Evolutionary conservation across 2,888 invertebrate species (phyloP).

Genomic region (Clivina fossor): DNA sequence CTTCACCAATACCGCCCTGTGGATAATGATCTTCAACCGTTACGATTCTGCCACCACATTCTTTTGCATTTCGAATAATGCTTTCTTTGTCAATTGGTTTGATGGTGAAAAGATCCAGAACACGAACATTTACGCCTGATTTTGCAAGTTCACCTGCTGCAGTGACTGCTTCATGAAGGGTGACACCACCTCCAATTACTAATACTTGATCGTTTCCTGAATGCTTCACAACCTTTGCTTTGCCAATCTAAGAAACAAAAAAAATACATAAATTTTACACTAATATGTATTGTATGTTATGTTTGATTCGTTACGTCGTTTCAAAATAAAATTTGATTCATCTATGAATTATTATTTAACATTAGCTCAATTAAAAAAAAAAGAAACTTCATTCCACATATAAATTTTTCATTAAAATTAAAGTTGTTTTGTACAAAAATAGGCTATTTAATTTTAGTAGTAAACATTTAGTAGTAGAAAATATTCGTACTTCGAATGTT

Average conservation of each 20-base stretch:
- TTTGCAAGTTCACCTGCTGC: slow-evolving; percentile 77
- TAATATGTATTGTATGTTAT: slow-evolving; percentile 8
- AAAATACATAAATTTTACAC: slow-evolving; percentile 27
- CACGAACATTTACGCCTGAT: slow-evolving; percentile 72
- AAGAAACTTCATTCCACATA: too few species aligned
- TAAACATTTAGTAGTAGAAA: not conserved
- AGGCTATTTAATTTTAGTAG: too few species aligned
- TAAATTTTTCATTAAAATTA: too few species aligned
- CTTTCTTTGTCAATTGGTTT: slow-evolving; percentile 88
- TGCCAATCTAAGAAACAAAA: slow-evolving; percentile 61
- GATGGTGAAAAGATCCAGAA: slow-evolving; percentile 94
- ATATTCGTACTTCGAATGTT: slow-evolving; percentile 64
- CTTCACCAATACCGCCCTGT: slow-evolving; percentile 95
- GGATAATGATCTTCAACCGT: slow-evolving; percentile 98
- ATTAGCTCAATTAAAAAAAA: too few species aligned
- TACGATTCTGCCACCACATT: slow-evolving; percentile 78
- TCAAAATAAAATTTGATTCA: slow-evolving; percentile 2
- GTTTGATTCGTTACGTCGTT: not conserved
- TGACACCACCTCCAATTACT: slow-evolving; percentile 91
- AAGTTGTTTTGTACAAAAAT: too few species aligned
- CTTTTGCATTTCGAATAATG: slow-evolving; percentile 74
- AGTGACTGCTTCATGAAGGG: slow-evolving; percentile 84
- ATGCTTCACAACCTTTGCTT: slow-evolving; percentile 77
- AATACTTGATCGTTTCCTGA: slow-evolving; percentile 78
- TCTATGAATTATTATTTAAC: slow-evolving; percentile 14